Evolutionary conservation across 2,113 vertebrate species (phyloP).

Genomic region (Zosterops borbonicus): DNA sequence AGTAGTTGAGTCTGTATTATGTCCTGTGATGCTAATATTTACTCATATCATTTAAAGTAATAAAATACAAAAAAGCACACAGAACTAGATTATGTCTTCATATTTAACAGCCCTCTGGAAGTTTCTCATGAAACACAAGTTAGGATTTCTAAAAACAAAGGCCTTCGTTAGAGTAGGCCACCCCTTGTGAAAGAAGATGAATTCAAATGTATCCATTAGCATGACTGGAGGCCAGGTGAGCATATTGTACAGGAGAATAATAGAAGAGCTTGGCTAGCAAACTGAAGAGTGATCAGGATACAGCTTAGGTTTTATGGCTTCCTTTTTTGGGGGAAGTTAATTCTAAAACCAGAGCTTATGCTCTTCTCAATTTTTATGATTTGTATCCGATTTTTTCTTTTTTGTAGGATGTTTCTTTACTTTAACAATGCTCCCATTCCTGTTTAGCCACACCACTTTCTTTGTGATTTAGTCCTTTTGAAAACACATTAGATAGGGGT

Average conservation of each 20-base stretch:
- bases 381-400: background rate
- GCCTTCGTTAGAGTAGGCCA: background rate
- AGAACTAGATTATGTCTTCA: background rate
- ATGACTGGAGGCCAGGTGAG: background rate
- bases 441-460: background rate
- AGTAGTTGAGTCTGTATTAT: background rate
- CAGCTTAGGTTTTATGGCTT: background rate
- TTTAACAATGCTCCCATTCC: background rate
- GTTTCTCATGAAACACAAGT: background rate
- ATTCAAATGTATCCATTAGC: background rate
- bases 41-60: conserved; percentile 2
- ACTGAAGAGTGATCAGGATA: background rate
- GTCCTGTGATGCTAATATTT: conserved; percentile 8
- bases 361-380: background rate
- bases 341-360: background rate
- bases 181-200: background rate
- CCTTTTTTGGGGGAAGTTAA: background rate
- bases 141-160: background rate
- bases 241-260: background rate
- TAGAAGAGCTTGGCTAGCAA: background rate
- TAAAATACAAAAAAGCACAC: background rate
- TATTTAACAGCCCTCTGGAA: background rate
- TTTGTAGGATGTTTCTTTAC: background rate
- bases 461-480: background rate
- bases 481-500: background rate